Conservation (phyloP, 2,888 invertebrate genomes). For the Rhagium mordax region DNA sequence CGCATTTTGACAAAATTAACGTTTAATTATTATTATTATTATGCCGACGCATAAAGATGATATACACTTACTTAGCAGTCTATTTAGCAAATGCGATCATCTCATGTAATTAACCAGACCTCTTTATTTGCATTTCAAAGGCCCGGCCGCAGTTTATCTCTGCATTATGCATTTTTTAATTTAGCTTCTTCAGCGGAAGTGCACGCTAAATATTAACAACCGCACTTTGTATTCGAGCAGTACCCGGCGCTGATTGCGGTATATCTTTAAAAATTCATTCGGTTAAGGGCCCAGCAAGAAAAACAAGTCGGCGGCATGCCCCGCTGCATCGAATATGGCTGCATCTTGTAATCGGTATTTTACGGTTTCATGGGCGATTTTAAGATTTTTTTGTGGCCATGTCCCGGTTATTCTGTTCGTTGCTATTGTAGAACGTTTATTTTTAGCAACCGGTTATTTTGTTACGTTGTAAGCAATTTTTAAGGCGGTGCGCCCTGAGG, state of each 20-base stretch:
- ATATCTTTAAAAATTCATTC: constrained; percentile 53
- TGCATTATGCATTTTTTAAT: constrained; percentile 55
- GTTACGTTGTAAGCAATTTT: too few relatives aligned
- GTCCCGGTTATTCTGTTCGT: too few relatives aligned
- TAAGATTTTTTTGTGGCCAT: too few relatives aligned
- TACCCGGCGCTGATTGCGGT: constrained; percentile 48
- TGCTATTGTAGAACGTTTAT: too few relatives aligned
- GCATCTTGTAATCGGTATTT: not conserved
- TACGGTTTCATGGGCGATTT: not conserved
- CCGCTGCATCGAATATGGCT: not conserved
- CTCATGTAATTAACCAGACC: not conserved
- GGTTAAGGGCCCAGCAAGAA: constrained; percentile 42
- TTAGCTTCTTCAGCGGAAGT: constrained; percentile 36
- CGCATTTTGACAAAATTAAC: too few relatives aligned
- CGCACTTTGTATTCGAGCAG: constrained; percentile 48
- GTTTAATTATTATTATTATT: too few relatives aligned
- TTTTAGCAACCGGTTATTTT: too few relatives aligned
- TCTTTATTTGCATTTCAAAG: constrained; percentile 26
- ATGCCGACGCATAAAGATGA: too few relatives aligned
- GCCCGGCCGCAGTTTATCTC: constrained; percentile 41
- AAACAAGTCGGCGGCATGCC: constrained; percentile 7
- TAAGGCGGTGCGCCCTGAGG: too few relatives aligned
- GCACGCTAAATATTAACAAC: constrained; percentile 46
- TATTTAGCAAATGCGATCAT: not conserved
- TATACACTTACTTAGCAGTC: too few relatives aligned